Base-by-base conservation (phyloP, 2,797 vertebrate species). In the Eleutherodactylus coqui region DNA sequence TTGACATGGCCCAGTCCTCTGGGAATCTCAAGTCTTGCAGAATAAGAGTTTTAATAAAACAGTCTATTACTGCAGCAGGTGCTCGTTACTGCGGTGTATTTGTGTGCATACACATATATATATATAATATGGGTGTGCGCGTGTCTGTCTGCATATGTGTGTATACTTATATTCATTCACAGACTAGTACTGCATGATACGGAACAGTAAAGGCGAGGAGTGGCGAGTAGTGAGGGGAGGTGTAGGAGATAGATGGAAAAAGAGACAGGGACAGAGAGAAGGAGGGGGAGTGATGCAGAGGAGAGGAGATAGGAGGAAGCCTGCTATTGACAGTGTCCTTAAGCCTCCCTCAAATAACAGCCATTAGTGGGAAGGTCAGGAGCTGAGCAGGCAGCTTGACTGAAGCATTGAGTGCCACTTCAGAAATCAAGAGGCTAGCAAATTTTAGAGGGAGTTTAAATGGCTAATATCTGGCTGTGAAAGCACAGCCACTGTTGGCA, bases 21-120 rank as follows among this genome's bases (percentile, higher is more conserved):
- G 96, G 97, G 96, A 97, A 96, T 97, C 96, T 96, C 94, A 94
- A 96, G 96, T 98, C 97, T 96, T 97, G 96, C 96, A 97, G 96
- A 97, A 97, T 98, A 98, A 97, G 97, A 97, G 96, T 97, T 98
- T 98, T 98, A 98, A 97, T 97, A 97, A 98, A 98, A 96, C 95
- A 96, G 95, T 96, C 96, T 94, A 95, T 96, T 96, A 96, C 94
- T 95, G 95, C 93, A 95, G 95, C 93, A 95, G 93, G 95, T 95
- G 92, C 95, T 93, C 93, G 93, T 93, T 93, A 92, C 94, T 94
- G 93, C 93, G 93, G 92, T 93, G 91, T 92, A 79, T 51, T 53
- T 21, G 43, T 16, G 38, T 47, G n/a, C 13, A 27, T 60, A 34
- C 64, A 69, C 29, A 24, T 75, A 53, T 79, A 78, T 49, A 38